These are phyloP conservation scores for Nannoperca australis DNA, from an alignment of 2,797 vertebrate species.

Conservation along the genomic window DNA sequence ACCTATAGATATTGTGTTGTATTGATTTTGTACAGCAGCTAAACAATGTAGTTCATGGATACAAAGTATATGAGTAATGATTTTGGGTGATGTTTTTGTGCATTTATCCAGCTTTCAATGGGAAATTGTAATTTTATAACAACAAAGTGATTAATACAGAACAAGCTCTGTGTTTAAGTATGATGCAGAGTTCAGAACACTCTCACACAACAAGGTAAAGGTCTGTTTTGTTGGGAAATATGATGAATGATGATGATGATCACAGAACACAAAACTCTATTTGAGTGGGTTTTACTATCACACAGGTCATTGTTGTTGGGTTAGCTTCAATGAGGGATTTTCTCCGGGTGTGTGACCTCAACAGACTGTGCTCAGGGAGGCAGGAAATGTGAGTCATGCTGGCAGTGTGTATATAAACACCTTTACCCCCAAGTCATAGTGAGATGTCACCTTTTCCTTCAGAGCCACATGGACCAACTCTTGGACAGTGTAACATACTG, in stretches of 20 bases:
- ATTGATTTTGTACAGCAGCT: not conserved
- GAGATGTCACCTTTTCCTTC: conserved; percentile 72
- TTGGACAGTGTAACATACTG: conserved; percentile 18
- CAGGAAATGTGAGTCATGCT: conserved; percentile 76
- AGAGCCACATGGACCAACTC: conserved; percentile 53
- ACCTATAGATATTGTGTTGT: not conserved
- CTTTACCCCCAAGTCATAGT: conserved; percentile 66
- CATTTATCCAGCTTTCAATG: not conserved
- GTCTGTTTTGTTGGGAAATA: conserved; percentile 18
- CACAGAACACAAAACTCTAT: conserved; percentile 30
- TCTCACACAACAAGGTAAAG: conserved; percentile 11
- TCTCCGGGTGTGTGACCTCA: conserved; percentile 62
- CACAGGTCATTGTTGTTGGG: conserved; percentile 58
- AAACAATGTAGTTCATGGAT: not conserved
- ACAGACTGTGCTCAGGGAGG: conserved; percentile 71
- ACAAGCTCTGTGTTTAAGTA: not conserved
- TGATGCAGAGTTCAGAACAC: conserved; percentile 21
- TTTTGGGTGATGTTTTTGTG: not conserved
- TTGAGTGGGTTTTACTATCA: conserved; percentile 49
- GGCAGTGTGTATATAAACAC: conserved; percentile 69
- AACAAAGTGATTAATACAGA: not conserved
- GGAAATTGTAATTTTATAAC: not conserved
- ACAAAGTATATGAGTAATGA: not conserved
- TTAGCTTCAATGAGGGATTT: conserved; percentile 53
- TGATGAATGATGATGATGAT: no score